These are phyloP conservation scores for Petrolisthes cinctipes DNA, from an alignment of 2,888 invertebrate genomes.

Conservation along the genomic window DNA sequence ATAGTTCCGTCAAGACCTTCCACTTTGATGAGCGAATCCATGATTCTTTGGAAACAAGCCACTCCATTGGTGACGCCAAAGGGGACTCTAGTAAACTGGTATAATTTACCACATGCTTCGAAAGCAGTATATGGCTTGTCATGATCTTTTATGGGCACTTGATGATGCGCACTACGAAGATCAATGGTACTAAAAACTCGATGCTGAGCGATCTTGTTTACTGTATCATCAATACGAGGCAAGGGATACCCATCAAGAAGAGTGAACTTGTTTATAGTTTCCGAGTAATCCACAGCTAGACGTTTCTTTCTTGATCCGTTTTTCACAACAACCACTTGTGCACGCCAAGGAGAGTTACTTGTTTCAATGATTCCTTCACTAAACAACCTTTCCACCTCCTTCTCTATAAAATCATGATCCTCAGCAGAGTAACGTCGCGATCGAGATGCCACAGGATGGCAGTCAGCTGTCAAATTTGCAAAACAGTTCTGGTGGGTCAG, in stretches of 20 bases:
- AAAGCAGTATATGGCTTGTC: neutral
- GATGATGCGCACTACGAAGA: neutral
- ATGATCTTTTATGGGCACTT: slow-evolving; percentile 2
- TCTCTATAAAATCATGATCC: no score
- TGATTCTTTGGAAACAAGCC: neutral
- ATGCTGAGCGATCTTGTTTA: slow-evolving; percentile 9
- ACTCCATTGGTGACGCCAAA: neutral
- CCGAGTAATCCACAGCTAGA: neutral
- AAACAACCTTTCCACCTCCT: neutral
- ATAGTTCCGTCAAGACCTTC: neutral
- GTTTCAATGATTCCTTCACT: slow-evolving; percentile 20
- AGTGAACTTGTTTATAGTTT: neutral
- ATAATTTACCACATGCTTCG: neutral
- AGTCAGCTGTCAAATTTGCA: neutral
- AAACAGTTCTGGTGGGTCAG: neutral
- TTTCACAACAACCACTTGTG: slow-evolving; percentile 16
- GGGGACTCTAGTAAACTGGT: no score
- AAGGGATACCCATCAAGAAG: no score
- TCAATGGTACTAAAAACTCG: neutral
- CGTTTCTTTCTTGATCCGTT: neutral
- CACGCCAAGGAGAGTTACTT: neutral
- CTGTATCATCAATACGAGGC: neutral
- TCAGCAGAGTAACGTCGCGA: no score
- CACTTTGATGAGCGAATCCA: neutral
- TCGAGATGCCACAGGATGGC: neutral